A percentile compares a stretch with the other conserved stretches of the same genome.
These are phyloP conservation scores for Tetragnatha montana DNA, from an alignment of 2,888 invertebrate species.

Conservation along the genomic window DNA sequence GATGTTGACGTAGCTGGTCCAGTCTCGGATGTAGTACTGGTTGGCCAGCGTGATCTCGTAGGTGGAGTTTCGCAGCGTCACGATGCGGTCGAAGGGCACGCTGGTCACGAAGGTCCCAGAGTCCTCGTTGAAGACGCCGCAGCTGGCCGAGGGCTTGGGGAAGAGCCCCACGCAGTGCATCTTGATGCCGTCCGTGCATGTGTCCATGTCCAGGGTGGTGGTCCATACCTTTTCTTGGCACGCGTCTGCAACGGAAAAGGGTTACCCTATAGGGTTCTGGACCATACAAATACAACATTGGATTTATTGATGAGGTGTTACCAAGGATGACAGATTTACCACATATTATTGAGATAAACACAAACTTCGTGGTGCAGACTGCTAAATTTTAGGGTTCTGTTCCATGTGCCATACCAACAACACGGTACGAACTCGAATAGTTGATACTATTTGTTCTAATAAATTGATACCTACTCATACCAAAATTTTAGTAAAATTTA, in stretches of 20 bases:
- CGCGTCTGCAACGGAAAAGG: constrained; percentile 66
- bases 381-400: too few species aligned
- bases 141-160: constrained; percentile 72
- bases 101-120: constrained; percentile 58
- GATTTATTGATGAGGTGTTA: neutral
- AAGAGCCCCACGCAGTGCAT: constrained; percentile 72
- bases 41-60: constrained; percentile 71
- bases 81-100: constrained; percentile 71
- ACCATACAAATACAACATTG: too few species aligned
- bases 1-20: constrained; percentile 70
- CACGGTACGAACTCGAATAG: too few species aligned
- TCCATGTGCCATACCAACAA: too few species aligned
- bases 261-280: neutral
- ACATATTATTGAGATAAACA: too few species aligned
- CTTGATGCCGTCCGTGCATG: constrained; percentile 71
- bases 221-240: constrained; percentile 72
- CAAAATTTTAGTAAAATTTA: too few species aligned
- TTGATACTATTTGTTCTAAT: too few species aligned
- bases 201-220: constrained; percentile 71
- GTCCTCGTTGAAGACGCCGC: constrained; percentile 72
- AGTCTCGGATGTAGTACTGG: constrained; percentile 70
- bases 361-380: too few species aligned
- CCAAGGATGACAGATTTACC: too few species aligned
- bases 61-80: constrained; percentile 70
- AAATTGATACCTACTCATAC: too few species aligned